Evolutionary conservation across 1,140 invertebrate genomes (phyloP), one percentile per base, ranked within the genome.

Genomic region (Trachymyrmex septentrionalis): DNA sequence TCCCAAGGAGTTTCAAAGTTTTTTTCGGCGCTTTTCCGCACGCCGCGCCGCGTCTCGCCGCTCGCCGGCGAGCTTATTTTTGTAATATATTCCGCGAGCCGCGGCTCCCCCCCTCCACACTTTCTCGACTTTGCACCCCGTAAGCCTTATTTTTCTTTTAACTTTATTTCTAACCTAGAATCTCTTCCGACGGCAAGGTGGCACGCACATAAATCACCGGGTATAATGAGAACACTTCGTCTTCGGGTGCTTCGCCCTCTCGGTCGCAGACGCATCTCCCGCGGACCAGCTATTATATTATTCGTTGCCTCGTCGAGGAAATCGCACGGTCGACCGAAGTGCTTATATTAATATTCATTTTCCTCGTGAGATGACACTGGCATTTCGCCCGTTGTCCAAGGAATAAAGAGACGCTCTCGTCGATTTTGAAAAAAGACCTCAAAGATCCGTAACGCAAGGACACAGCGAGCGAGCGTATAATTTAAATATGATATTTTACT

Each of bases 61-160:
- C 67, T 44, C 71, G 38, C 38, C 38, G 69, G 16, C 61, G 81
- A 75, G 85, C 88, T 90, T 90, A 92, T 92, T 93, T 92, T 91
- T 90, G 87, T 92, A 93, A 92, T 93, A 92, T 93, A 93, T 93
- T 93, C 89, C 48, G 73, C 34, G 63, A 75, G 86, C 55, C 82
- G 76, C 85, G 67, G 76, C 75, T 30, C 30, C 30, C 77, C 63
- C 61, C 64, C 69, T 44, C 71, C 34, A 48, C 76, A 73, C 80
- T 86, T 85, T 88, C 90, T 81, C 88, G 90, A 95, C 94, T 95
- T 94, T 94, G 93, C 92, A 94, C 93, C 94, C 94, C 92, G 93
- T 95, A 95, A 95, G 94, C 94, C 92, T 95, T 95, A 95, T 95
- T 95, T 95, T 95, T 95, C 94, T 94, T 95, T 95, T 95, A 95